Percentiles rank a stretch among this genome's conserved stretches.
Conservation (phyloP, 1,140 invertebrate species). For the Brachionus calyciflorus region DNA sequence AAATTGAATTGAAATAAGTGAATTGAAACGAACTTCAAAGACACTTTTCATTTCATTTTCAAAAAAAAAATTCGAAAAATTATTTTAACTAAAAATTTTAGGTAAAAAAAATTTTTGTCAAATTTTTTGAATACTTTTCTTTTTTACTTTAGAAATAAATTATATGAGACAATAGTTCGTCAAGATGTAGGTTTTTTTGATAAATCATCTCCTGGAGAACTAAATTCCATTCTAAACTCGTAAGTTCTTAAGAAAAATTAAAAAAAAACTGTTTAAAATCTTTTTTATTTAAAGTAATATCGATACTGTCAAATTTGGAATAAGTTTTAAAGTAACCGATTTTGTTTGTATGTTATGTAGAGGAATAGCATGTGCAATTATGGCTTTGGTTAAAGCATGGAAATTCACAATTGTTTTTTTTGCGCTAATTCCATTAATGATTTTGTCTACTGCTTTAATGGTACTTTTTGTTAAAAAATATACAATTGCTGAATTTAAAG, state of each 20-base stretch:
- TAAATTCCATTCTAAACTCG: background rate
- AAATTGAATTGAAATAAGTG: no score
- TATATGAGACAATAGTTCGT: conserved; percentile 36
- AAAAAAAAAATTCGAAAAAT: no score
- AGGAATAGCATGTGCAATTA: conserved; percentile 3
- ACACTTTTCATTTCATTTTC: no score
- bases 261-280: background rate
- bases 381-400: conserved; percentile 27
- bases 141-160: conserved; percentile 10
- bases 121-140: no score
- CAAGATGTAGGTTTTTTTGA: conserved; percentile 46
- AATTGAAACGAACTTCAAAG: no score
- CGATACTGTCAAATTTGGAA: conserved; percentile 4
- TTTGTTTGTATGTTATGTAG: conserved; percentile 29
- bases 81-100: no score
- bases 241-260: background rate
- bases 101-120: no score
- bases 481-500: conserved; percentile 35
- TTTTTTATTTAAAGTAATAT: conserved; percentile 9
- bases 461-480: conserved; percentile 44
- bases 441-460: conserved; percentile 37
- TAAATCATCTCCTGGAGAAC: conserved; percentile 1
- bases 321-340: conserved; percentile 26
- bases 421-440: conserved; percentile 28
- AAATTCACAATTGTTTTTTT: conserved; percentile 46